Conservation (phyloP, 2,888 invertebrate species). For the Caenorhabditis auriculariae region DNA sequence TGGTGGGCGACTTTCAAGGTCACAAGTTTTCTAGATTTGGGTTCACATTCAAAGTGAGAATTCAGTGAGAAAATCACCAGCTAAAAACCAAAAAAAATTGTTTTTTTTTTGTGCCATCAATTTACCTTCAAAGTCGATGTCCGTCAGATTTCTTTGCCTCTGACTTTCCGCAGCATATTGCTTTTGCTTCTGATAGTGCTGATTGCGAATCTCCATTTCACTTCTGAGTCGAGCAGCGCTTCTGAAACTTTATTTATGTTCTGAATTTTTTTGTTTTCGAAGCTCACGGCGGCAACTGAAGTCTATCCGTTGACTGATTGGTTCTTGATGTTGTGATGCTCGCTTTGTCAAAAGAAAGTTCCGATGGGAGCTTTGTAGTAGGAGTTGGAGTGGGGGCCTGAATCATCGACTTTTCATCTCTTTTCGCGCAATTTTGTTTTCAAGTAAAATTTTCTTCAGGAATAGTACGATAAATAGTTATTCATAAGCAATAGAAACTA, state of each 20-base stretch:
- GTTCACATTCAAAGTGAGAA: neutral
- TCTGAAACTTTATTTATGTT: too few relatives aligned
- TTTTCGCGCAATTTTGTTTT: too few relatives aligned
- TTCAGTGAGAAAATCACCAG: neutral
- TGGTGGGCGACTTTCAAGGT: neutral
- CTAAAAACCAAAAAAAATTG: neutral
- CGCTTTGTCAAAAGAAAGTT: too few relatives aligned
- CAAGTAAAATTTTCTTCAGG: too few relatives aligned
- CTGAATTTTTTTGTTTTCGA: too few relatives aligned
- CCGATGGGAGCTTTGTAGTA: too few relatives aligned
- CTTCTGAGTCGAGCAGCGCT: conserved; percentile 19
- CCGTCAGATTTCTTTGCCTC: conserved; percentile 14
- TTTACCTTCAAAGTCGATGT: conserved; percentile 47
- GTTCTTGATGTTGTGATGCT: neutral
- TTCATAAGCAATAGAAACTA: too few relatives aligned
- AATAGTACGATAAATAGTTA: too few relatives aligned
- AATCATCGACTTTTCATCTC: too few relatives aligned
- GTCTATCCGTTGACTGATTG: neutral
- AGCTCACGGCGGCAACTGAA: too few relatives aligned
- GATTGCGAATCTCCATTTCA: conserved; percentile 43
- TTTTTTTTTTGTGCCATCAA: neutral
- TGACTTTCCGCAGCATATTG: conserved; percentile 31
- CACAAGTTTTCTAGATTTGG: neutral
- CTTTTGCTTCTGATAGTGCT: conserved; percentile 45
- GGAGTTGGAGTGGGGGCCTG: too few relatives aligned